These are phyloP conservation scores for Nebria brevicollis DNA, from an alignment of 2,888 invertebrate genomes.

Conservation along the genomic window DNA sequence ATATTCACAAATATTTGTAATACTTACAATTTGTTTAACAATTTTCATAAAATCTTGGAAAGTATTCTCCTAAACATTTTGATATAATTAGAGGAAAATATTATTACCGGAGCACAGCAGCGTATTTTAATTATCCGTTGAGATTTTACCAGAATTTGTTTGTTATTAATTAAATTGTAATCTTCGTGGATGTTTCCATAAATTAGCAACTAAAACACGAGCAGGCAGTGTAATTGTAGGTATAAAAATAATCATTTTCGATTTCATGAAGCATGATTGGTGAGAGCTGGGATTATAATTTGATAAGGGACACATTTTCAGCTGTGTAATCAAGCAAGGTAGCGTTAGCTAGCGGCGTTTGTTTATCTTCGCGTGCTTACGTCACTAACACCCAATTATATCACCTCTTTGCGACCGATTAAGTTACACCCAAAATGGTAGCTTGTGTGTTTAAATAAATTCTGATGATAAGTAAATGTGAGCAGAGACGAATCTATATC, in stretches of 20 bases:
- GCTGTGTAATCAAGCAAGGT: constrained; percentile 18
- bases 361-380: constrained; percentile 59
- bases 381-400: constrained; percentile 57
- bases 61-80: not conserved
- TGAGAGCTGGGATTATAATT: not conserved
- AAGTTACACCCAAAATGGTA: not conserved
- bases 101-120: not conserved
- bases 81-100: not conserved
- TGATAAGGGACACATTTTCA: not conserved
- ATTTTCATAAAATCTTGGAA: not conserved
- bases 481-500: not conserved
- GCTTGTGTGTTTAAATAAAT: not conserved
- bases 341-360: constrained; percentile 42
- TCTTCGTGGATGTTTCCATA: constrained; percentile 28
- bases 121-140: constrained; percentile 3
- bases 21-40: too few relatives aligned
- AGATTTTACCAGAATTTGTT: constrained; percentile 15
- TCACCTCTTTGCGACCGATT: constrained; percentile 40
- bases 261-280: not conserved
- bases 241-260: not conserved
- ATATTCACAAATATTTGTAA: not conserved
- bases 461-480: not conserved
- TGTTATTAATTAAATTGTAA: constrained; percentile 31
- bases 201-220: constrained; percentile 37
- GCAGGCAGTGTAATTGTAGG: not conserved